Evolutionary conservation across 2,888 invertebrate genomes (phyloP).

Genomic region (Julus scandinavius): DNA sequence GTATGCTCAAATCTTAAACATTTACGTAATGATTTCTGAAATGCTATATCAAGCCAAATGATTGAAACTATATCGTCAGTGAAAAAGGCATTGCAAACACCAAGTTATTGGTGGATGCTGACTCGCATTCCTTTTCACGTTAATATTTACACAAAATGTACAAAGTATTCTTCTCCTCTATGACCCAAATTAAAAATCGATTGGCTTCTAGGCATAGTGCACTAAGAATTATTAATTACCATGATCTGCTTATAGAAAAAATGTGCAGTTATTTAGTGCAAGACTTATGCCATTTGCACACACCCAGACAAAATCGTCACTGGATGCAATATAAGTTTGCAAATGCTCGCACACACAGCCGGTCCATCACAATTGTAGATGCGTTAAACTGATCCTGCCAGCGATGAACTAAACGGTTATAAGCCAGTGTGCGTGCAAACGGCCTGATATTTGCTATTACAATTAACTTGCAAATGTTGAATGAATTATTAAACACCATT

Average conservation of each 20-base stretch:
- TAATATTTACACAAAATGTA: background rate
- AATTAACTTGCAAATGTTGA: too few species aligned
- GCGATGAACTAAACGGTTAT: too few species aligned
- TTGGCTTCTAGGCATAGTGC: background rate
- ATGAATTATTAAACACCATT: too few species aligned
- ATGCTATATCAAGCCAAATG: background rate
- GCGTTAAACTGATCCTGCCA: too few species aligned
- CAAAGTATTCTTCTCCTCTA: background rate
- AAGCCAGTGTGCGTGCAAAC: too few species aligned
- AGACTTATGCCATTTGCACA: too few species aligned
- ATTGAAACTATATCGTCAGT: background rate
- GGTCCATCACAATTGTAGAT: too few species aligned
- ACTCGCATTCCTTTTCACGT: background rate
- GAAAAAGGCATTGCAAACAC: background rate
- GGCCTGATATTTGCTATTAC: too few species aligned
- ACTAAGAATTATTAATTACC: background rate
- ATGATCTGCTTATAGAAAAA: background rate
- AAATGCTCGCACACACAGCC: too few species aligned
- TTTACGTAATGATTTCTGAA: background rate
- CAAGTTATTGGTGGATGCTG: background rate
- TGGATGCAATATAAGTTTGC: too few species aligned
- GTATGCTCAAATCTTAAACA: background rate
- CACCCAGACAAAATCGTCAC: too few species aligned
- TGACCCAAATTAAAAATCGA: background rate
- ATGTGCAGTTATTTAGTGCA: background rate